Evolutionary conservation across 30 jellyfish, hydroid and myxozoan species (phyloP), one percentile per base, ranked within the genome.

Genomic region (Chrysaora quinquecirrha): DNA sequence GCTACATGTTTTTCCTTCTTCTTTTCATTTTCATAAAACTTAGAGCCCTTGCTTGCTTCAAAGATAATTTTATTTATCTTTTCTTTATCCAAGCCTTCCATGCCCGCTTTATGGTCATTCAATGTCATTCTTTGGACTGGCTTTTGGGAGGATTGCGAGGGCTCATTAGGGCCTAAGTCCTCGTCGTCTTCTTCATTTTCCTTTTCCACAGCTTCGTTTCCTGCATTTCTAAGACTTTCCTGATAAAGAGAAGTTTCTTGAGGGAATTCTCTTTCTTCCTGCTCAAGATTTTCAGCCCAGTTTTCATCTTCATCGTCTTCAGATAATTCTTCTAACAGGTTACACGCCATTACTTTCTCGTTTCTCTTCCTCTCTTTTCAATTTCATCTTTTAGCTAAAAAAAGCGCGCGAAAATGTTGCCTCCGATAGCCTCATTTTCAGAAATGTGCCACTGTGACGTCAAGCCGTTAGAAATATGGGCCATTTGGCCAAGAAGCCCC

Each of bases 1-100:
- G 77, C 72, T 6, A 86, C 93, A 31, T 87, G 58, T 54, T 47
- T 48, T 54, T 94, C 99, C 62, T 94, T 94, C 50, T 95, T 78
- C 87, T 52, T 81, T 69, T 94, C 99, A 71, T 94, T 94, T 67
- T 87, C 97, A 83, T 81, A 94, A 78, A 66, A 94, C 48, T 75
- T 87, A 30, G 99, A 94, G 24, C 97, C 99, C 46, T 87, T 94
- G 85, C 99, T 94, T 33, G 96, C 97, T 48, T 94, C 99, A 73
- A 89, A 84, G 22, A 94, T 94, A 32, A 94, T 77, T 32, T 79
- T 48, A 24, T 94, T 94, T 0, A 94, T 94, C 69, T 70, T 87
- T 54, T 94, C 99, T 52, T 94, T 94, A 63, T 94, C 97, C 1
- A 94, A 76, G 48, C 91, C 97, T 50, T 75, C 68, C 99, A 94